Evolutionary conservation across 2,888 invertebrate genomes (phyloP).

Genomic region (Apotomis turbidana): DNA sequence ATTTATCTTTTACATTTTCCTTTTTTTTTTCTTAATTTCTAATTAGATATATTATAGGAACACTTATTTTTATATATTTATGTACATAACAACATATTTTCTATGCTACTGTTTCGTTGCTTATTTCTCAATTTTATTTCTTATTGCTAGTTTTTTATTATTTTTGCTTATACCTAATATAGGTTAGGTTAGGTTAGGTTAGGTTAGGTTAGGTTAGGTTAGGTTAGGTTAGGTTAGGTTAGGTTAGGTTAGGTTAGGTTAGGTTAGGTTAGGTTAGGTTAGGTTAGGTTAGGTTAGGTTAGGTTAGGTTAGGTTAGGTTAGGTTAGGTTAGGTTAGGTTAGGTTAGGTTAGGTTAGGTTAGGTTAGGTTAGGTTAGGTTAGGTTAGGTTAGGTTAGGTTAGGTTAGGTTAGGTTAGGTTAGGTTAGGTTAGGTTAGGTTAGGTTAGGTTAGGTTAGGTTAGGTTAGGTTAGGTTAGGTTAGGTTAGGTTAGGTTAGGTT

Average conservation of each 20-base stretch:
- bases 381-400: not conserved
- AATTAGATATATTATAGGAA: no score
- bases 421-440: not conserved
- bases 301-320: not conserved
- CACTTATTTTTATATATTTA: no score
- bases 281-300: not conserved
- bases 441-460: slow-evolving; percentile 15
- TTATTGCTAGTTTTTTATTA: no score
- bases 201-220: not conserved
- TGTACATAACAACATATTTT: no score
- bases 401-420: not conserved
- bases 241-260: slow-evolving; percentile 15
- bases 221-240: slow-evolving; percentile 3
- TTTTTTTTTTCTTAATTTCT: no score
- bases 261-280: slow-evolving; percentile 8
- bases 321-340: not conserved
- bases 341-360: not conserved
- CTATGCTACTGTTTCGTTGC: no score
- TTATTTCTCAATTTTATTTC: no score
- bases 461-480: slow-evolving; percentile 15
- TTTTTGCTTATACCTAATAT: not conserved
- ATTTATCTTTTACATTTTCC: no score
- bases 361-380: slow-evolving; percentile 1
- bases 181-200: slow-evolving; percentile 11
- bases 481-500: slow-evolving; percentile 15